Evolutionary conservation across 2,113 vertebrate species (phyloP).

Genomic region (Melanocharis versteri): DNA sequence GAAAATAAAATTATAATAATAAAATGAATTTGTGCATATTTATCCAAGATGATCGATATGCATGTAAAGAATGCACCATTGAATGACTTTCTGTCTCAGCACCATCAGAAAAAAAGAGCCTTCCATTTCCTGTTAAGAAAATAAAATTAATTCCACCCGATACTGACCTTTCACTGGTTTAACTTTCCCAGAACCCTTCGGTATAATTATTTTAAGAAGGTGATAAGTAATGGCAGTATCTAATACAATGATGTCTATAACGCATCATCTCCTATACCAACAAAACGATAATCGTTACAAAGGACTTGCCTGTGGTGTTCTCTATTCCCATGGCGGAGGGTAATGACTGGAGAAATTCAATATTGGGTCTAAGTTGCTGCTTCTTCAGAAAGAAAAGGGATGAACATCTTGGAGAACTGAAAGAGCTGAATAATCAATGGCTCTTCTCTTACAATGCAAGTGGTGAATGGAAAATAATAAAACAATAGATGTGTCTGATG

Average conservation of each 20-base stretch:
- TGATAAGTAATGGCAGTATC: background rate
- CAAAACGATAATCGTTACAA: background rate
- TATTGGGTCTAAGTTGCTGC: background rate
- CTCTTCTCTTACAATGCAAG: background rate
- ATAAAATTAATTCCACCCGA: background rate
- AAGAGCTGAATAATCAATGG: background rate
- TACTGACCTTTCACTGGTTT: background rate
- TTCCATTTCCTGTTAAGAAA: background rate
- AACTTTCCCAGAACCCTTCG: background rate
- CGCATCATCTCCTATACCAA: background rate
- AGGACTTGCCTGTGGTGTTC: background rate
- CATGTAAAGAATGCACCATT: background rate
- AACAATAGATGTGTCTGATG: background rate
- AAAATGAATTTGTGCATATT: background rate
- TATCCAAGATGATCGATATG: background rate
- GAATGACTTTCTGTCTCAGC: background rate
- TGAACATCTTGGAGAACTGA: background rate
- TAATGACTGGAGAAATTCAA: background rate
- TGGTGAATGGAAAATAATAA: background rate
- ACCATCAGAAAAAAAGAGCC: background rate
- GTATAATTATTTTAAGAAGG: background rate
- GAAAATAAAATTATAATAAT: fast-evolving
- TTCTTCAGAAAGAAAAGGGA: background rate
- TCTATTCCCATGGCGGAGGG: background rate
- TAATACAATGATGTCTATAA: background rate